Conservation (phyloP, 2,797 vertebrate species). For the Brotula barbata region DNA sequence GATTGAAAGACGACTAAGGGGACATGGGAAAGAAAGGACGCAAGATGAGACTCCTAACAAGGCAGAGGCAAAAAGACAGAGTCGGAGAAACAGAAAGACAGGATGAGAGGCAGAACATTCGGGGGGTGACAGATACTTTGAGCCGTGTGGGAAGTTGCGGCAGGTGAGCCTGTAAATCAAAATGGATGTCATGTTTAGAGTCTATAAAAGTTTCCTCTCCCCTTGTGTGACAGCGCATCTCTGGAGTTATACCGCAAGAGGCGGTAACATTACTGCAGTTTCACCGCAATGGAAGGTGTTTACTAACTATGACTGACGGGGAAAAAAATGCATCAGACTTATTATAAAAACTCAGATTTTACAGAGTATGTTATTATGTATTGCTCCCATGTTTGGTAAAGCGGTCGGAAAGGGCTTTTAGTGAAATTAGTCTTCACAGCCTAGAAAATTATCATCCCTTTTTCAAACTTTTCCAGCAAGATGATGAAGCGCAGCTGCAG, state of each 20-base stretch:
- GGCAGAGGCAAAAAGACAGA: background rate
- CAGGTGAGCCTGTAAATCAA: background rate
- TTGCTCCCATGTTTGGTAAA: background rate
- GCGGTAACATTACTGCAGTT: background rate
- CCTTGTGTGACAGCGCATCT: background rate
- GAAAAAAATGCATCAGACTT: constrained; percentile 7
- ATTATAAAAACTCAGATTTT: background rate
- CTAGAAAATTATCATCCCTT: too few relatives aligned
- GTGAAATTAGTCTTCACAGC: background rate
- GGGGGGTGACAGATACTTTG: constrained; percentile 15
- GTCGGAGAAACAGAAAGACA: constrained; percentile 1
- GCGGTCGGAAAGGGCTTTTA: background rate
- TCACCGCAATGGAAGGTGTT: too few relatives aligned
- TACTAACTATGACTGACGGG: too few relatives aligned
- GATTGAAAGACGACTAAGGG: background rate
- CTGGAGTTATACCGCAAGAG: background rate
- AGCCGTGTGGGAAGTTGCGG: background rate
- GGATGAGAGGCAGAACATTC: background rate
- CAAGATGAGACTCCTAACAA: background rate
- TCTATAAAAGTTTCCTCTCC: background rate
- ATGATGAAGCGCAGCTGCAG: too few relatives aligned
- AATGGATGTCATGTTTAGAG: background rate
- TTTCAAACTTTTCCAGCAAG: too few relatives aligned
- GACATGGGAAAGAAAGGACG: constrained; percentile 4
- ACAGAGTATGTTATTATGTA: constrained; percentile 4